Percentiles rank a stretch among this genome's conserved stretches.
Conservation (phyloP, 2,797 vertebrate species). For the Mus caroli region DNA sequence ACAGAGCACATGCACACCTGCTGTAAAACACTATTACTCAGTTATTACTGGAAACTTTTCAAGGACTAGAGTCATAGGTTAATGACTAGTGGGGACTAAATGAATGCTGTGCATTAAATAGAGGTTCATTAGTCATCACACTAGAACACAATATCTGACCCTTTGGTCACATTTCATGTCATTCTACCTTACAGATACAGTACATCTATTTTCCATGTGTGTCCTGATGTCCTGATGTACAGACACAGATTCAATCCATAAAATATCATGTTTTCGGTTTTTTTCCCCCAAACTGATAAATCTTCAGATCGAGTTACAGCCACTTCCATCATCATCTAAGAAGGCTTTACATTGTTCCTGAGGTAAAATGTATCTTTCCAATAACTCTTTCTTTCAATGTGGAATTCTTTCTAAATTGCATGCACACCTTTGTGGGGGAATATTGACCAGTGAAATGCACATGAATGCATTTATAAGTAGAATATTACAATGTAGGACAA, state of each 20-base stretch:
- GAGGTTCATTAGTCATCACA: not conserved
- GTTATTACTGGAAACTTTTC: not conserved
- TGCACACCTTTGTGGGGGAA: not conserved
- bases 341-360: not conserved
- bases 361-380: not conserved
- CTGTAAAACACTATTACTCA: not conserved
- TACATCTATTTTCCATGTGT: not conserved
- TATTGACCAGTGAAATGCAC: not conserved
- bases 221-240: not conserved
- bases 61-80: not conserved
- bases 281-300: not conserved
- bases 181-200: not conserved
- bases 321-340: not conserved
- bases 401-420: not conserved
- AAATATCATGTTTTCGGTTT: not conserved
- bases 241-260: not conserved
- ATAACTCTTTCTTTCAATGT: not conserved
- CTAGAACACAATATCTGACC: not conserved
- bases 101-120: not conserved
- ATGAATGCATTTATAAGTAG: not conserved
- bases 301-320: not conserved
- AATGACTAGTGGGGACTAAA: not conserved
- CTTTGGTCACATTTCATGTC: not conserved
- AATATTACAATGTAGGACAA: not conserved
- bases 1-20: not conserved